Evolutionary conservation across 2,113 vertebrate species (phyloP), one percentile per base, ranked within the genome.

Genomic region (Paedocypris sp.): DNA sequence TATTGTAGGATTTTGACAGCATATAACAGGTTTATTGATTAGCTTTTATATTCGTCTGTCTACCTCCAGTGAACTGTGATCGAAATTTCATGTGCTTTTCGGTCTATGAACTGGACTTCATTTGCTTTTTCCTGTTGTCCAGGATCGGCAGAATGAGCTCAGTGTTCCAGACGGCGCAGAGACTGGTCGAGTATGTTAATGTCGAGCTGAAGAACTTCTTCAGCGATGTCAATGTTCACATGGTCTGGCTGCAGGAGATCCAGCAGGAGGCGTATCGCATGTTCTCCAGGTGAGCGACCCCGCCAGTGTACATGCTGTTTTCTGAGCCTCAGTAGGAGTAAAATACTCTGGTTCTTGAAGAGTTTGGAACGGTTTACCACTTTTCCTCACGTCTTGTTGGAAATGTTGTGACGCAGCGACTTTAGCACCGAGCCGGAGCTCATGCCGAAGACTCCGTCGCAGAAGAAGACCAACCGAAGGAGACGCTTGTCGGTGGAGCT

Each of bases 361-460:
- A n/a, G n/a, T n/a, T n/a, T n/a, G n/a, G n/a, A n/a, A n/a, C n/a
- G n/a, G n/a, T n/a, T n/a, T n/a, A n/a, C n/a, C n/a, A n/a, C n/a
- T n/a, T n/a, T n/a, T n/a, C n/a, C n/a, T n/a, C n/a, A n/a, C n/a
- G n/a, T n/a, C n/a, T n/a, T n/a, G n/a, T n/a, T n/a, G n/a, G n/a
- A n/a, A n/a, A n/a, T n/a, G n/a, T 35, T 66, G 32, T 39, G 2
- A 70, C 33, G 22, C 67, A 95, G 91, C 52, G 83, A 89, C 28
- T 92, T 87, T 68, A 88, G 64, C 62, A 82, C 85, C 1, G 89
- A 93, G 63, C 92, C 89, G 0, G 86, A 94, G 68, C 72, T 98
- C 11, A 93, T 98, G 91, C 93, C 94, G 16, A 98, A 96, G 77
- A 97, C 94, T 0, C 93, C 94, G 1, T 95, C 93, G 45, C 92